phyloP scores from a whole-genome alignment of 2,888 invertebrate species.

The Ypsolopha sequella region DNA sequence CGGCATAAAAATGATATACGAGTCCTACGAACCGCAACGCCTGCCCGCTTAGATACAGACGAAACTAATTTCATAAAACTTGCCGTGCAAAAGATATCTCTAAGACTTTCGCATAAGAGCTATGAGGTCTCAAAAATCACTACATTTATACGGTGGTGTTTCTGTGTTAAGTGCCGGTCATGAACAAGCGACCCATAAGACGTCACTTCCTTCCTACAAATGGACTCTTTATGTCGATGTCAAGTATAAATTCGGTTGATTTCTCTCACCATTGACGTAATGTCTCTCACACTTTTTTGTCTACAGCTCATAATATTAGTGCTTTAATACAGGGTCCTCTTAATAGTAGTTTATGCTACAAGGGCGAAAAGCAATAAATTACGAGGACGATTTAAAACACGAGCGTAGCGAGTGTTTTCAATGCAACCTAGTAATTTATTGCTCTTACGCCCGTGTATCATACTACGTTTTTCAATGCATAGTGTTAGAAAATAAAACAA shows the following conservation, averaged over 20 bases:
- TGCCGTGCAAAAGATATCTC: background rate
- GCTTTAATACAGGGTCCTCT: too few relatives aligned
- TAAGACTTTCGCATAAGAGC: background rate
- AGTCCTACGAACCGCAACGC: conserved; percentile 18
- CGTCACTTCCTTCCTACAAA: conserved; percentile 45
- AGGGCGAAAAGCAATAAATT: too few relatives aligned
- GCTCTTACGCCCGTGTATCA: too few relatives aligned
- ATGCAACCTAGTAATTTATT: too few relatives aligned
- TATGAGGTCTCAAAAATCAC: too few relatives aligned
- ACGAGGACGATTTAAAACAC: too few relatives aligned
- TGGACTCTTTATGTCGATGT: conserved; percentile 41
- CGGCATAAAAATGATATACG: conserved; percentile 26
- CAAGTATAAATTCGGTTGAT: conserved; percentile 33
- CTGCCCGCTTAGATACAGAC: conserved; percentile 23
- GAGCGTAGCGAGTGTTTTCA: too few relatives aligned
- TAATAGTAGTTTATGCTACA: too few relatives aligned
- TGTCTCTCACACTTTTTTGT: conserved; percentile 10
- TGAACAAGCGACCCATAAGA: conserved; percentile 44
- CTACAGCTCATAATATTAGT: background rate
- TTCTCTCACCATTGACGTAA: too few relatives aligned
- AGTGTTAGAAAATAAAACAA: too few relatives aligned
- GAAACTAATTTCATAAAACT: background rate
- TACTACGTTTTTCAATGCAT: too few relatives aligned
- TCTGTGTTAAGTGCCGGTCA: conserved; percentile 40
- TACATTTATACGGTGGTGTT: background rate